Base-by-base conservation (phyloP, 2,888 invertebrate genomes). In the Petrolisthes cinctipes region DNA sequence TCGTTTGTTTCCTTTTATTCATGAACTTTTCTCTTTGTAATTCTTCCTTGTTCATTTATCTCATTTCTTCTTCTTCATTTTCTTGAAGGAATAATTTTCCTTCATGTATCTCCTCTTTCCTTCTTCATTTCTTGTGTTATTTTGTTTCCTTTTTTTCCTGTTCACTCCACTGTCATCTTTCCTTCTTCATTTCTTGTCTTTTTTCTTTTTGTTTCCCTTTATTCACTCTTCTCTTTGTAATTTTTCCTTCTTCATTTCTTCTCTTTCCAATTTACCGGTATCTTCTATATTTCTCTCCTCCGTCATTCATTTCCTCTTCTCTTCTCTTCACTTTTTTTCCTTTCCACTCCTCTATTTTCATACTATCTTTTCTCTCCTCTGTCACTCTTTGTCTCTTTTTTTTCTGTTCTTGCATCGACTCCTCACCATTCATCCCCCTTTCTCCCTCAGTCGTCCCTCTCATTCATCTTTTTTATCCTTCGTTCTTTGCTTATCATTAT, bases 131-230 rank as follows among this genome's bases (percentile, higher is more conserved):
- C 17, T 61, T 61, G 6, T 61, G 61, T 61, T 61, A 61, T 61
- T 14, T 61, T n/a, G n/a, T n/a, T n/a, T n/a, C n/a, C n/a, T n/a
- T n/a, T n/a, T n/a, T n/a, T n/a, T n/a, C n/a, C n/a, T n/a, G n/a
- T n/a, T n/a, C n/a, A n/a, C n/a, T n/a, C n/a, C n/a, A n/a, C n/a
- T n/a, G 61, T 61, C 61, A 9, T 61, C n/a, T 61, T 6, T 61
- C n/a, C 71, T 71, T 71, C 71, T 71, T n/a, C 71, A 5, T 17
- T 71, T 61, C 71, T n/a, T n/a, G n/a, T n/a, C n/a, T n/a, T n/a
- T n/a, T 71, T 17, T 17, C n/a, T 17, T n/a, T 71, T n/a, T 5
- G 9, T 7, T n/a, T 71, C 71, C 71, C 71, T 71, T 71, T 11
- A 17, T 71, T 71, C n/a, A 14, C 71, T 71, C n/a, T 6, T 71